A percentile compares a stretch with the other conserved stretches of the same genome.
Evolutionary conservation across 2,113 vertebrate species (phyloP).

Genomic region (Corythaixoides concolor): DNA sequence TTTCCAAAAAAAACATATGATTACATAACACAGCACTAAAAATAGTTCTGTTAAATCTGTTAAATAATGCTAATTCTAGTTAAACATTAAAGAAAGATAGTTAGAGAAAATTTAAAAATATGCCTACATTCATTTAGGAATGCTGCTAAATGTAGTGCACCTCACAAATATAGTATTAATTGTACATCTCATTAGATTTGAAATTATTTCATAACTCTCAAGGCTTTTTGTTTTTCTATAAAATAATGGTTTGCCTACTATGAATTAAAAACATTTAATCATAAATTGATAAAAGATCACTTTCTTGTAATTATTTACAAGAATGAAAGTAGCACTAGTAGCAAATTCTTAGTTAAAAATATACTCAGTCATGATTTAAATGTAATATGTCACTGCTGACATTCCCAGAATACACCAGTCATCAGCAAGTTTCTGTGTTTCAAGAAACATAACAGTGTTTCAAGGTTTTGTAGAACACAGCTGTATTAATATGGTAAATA

Average conservation of each 20-base stretch:
- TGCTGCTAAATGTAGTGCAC: neutral
- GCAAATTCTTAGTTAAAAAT: neutral
- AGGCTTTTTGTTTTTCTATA: neutral
- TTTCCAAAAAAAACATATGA: neutral
- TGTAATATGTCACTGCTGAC: neutral
- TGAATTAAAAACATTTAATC: neutral
- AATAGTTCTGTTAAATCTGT: constrained; percentile 26
- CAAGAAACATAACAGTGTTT: neutral
- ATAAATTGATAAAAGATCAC: neutral
- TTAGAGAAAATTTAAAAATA: constrained; percentile 25
- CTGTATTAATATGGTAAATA: neutral
- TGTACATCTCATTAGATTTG: neutral
- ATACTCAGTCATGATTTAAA: neutral
- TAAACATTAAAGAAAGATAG: constrained; percentile 28
- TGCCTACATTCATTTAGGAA: neutral
- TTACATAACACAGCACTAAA: constrained; percentile 8
- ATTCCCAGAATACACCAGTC: neutral
- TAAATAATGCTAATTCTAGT: constrained; percentile 37
- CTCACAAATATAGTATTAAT: neutral
- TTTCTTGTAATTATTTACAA: neutral
- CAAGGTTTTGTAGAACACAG: neutral
- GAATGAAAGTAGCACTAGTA: neutral
- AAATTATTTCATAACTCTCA: neutral
- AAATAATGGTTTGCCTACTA: neutral
- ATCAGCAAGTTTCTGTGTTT: neutral